Conservation (phyloP, 2,888 invertebrate genomes). For the Abscondita cerata region DNA sequence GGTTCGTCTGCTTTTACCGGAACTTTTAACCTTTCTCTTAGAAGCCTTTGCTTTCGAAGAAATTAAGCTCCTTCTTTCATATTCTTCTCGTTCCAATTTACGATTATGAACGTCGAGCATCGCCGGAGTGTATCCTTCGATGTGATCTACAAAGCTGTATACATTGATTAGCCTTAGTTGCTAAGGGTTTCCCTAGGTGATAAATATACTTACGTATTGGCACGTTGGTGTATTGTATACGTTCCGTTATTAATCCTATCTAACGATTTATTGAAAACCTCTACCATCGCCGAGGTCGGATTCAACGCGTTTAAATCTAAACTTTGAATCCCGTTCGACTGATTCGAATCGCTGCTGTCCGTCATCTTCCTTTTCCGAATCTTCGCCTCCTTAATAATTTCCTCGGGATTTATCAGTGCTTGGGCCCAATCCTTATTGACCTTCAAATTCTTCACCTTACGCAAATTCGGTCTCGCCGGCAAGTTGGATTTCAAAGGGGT, state of each 20-base stretch:
- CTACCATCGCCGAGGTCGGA: slow-evolving; percentile 77
- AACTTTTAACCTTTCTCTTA: slow-evolving; percentile 1
- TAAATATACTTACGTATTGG: slow-evolving; percentile 45
- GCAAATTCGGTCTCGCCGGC: slow-evolving; percentile 63
- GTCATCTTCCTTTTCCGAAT: slow-evolving; percentile 57
- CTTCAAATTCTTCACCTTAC: slow-evolving; percentile 58
- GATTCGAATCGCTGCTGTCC: slow-evolving; percentile 55
- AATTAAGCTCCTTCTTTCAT: slow-evolving; percentile 42
- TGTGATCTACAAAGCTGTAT: slow-evolving; percentile 39
- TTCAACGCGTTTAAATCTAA: slow-evolving; percentile 62
- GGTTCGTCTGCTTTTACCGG: too few species aligned
- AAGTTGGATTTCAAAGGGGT: slow-evolving; percentile 70
- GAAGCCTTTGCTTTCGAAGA: slow-evolving; percentile 1
- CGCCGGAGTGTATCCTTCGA: slow-evolving; percentile 63
- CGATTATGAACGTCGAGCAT: slow-evolving; percentile 63
- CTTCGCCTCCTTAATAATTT: slow-evolving; percentile 63
- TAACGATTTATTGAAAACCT: slow-evolving; percentile 68
- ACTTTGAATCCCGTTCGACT: slow-evolving; percentile 52
- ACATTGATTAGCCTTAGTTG: too few species aligned
- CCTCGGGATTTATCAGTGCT: slow-evolving; percentile 69
- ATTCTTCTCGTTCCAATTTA: slow-evolving; percentile 59
- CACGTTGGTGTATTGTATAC: slow-evolving; percentile 48
- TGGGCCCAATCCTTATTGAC: slow-evolving; percentile 72
- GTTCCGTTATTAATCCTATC: slow-evolving; percentile 57
- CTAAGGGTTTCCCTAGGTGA: too few species aligned